Evolutionary conservation across 2,888 invertebrate species (phyloP).

Genomic region (Terebella lapidaria): DNA sequence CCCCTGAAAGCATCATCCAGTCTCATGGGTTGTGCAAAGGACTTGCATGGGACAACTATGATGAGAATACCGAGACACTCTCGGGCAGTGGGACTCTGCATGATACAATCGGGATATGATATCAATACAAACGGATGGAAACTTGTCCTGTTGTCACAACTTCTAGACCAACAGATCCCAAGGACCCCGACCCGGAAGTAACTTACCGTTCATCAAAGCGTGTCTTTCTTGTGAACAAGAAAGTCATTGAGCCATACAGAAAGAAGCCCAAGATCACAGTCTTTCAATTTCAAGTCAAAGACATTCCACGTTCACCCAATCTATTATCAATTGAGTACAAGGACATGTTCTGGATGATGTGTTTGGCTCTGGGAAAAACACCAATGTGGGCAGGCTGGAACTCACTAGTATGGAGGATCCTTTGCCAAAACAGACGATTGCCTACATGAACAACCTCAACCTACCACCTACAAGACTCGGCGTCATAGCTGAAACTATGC

Average conservation of each 20-base stretch:
- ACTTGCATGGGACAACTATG: conserved; percentile 23
- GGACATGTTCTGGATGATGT: conserved; percentile 1
- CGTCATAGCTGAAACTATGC: conserved; percentile 22
- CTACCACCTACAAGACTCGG: conserved; percentile 18
- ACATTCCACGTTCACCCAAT: too few relatives aligned
- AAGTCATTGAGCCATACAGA: too few relatives aligned
- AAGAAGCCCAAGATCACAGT: too few relatives aligned
- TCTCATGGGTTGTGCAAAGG: conserved; percentile 9
- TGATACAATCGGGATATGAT: conserved; percentile 22
- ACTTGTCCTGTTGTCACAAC: background rate
- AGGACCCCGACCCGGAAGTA: too few relatives aligned
- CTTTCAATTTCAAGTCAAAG: too few relatives aligned
- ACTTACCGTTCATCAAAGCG: too few relatives aligned
- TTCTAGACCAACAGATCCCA: too few relatives aligned
- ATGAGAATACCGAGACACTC: conserved; percentile 19
- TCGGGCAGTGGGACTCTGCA: conserved; percentile 20
- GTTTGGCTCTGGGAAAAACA: background rate
- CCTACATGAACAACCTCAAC: conserved; percentile 17
- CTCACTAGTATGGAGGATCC: conserved; percentile 9
- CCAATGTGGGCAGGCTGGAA: conserved; percentile 24
- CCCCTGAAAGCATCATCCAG: conserved; percentile 15
- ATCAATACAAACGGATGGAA: conserved; percentile 5
- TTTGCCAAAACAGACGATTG: conserved; percentile 18
- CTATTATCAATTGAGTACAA: background rate
- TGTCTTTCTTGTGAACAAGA: too few relatives aligned